Conservation (phyloP, 2,888 invertebrate genomes). For the Hemicrepidius hirtus region DNA sequence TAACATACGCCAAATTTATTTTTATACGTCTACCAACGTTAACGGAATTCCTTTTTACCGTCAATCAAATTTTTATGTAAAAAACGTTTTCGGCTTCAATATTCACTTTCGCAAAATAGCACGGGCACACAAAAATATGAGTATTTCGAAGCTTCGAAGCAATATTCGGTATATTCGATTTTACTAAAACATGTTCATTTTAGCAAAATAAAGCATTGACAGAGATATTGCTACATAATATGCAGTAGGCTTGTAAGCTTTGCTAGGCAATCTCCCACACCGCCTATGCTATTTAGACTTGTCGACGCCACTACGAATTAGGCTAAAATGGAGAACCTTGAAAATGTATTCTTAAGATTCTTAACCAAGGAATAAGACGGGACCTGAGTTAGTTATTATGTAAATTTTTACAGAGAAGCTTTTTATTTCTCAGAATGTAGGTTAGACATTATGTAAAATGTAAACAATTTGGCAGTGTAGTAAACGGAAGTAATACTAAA, state of each 20-base stretch:
- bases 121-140: neutral
- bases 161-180: too few relatives aligned
- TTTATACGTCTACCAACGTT: too few relatives aligned
- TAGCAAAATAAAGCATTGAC: too few relatives aligned
- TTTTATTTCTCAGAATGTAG: neutral
- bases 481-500: too few relatives aligned
- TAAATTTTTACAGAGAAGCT: neutral
- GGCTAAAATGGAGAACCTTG: constrained; percentile 15
- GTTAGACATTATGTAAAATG: too few relatives aligned
- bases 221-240: too few relatives aligned
- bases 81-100: neutral
- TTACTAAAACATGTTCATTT: neutral
- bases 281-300: constrained; percentile 14
- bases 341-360: neutral
- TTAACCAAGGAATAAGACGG: neutral
- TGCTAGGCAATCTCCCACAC: neutral
- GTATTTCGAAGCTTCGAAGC: too few relatives aligned
- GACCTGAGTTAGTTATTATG: neutral
- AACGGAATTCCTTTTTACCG: too few relatives aligned
- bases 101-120: neutral
- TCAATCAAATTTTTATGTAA: too few relatives aligned
- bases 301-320: constrained; percentile 24
- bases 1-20: too few relatives aligned
- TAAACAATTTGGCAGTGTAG: too few relatives aligned
- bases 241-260: constrained; percentile 17